Percentiles rank a stretch among this genome's conserved stretches.
phyloP scores from a whole-genome alignment of 2,797 vertebrate genomes.

The Peromyscus attwateri region DNA sequence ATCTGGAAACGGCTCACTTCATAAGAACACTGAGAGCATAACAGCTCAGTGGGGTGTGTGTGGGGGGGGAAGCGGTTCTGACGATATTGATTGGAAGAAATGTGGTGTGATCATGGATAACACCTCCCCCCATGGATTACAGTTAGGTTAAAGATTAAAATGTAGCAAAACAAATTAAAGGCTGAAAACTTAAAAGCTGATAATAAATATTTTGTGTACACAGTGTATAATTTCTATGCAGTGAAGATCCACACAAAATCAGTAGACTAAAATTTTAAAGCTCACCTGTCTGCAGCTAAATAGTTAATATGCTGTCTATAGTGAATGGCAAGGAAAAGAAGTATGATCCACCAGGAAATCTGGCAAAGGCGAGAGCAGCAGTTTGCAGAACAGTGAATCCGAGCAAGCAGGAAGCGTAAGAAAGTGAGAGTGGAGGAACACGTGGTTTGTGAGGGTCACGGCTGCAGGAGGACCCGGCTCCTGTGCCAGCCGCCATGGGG shows the following conservation, averaged over 20 bases:
- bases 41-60: background rate
- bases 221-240: background rate
- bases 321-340: background rate
- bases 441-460: background rate
- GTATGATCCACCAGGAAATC: background rate
- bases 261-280: background rate
- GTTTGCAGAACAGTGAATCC: background rate
- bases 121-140: background rate
- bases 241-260: background rate
- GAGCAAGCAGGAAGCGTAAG: background rate
- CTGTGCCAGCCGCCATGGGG: rapidly evolving
- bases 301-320: background rate
- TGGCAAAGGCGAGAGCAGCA: background rate
- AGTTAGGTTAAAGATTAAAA: background rate
- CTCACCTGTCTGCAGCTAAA: background rate
- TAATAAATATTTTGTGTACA: background rate
- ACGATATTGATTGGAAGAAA: background rate
- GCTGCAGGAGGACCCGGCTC: background rate
- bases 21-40: background rate
- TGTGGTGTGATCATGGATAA: background rate
- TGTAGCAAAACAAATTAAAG: slow-evolving; percentile 20
- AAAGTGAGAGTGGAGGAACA: background rate
- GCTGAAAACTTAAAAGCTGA: background rate
- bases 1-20: background rate
- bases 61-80: too few relatives aligned